Evolutionary conservation across 92 coral and sea anemone species (phyloP), one percentile per base, ranked within the genome.

Genomic region (Metridium senile): DNA sequence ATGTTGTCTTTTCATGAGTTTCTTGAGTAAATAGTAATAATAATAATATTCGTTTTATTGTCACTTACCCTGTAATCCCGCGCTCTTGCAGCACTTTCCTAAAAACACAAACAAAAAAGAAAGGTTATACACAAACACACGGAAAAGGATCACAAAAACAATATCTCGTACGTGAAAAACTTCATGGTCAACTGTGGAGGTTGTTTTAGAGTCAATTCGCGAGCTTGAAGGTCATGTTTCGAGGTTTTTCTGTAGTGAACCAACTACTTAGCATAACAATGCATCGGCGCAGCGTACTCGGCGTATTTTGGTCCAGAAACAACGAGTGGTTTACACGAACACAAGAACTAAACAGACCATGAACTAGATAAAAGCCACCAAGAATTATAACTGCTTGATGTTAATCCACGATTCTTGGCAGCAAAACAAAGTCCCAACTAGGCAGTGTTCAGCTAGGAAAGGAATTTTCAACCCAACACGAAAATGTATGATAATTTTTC

Each of bases 81-180:
- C 97, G 63, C 53, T 92, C 96, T 82, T 94, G 97, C 6, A 94
- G 88, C 74, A 92, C 98, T 76, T 92, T 94, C 83, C 98, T 94
- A 79, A 76, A 25, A 52, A 33, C 31, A 81, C 81, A 45, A 49
- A 23, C 34, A 39, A 65, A 30, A 28, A 3, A 64, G 30, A 11
- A 30, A 58, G 0, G 27, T 23, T 21, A 54, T 54, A 16, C 2
- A 47, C 8, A 2, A 62, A 22, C 61, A n/a, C 49, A 34, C 26
- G 11, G 8, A 43, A 65, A 23, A 46, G 1, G 11, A 75, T 0
- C 58, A 33, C 0, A 22, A 34, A 61, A 46, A 21, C 2, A 11
- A 16, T 75, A 10, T 29, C 21, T 22, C 83, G 68, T 79, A 79
- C 83, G 73, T 56, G 46, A 79, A 67, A 51, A 68, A 79, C 83